Conservation (phyloP, 2,888 invertebrate species). For the Calephelis perditalis region DNA sequence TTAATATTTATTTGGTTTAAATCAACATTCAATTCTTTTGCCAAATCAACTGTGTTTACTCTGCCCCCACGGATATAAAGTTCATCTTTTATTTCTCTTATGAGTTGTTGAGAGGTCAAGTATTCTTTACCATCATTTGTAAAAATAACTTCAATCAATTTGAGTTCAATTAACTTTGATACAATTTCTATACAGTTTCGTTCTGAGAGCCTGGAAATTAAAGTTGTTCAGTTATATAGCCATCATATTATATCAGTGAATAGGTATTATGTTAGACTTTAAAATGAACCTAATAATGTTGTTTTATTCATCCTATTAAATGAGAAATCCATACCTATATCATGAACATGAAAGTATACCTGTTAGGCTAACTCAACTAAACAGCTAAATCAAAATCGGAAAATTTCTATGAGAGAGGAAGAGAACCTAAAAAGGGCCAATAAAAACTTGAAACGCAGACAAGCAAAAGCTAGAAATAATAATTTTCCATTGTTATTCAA, state of each 20-base stretch:
- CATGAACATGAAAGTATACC: too few relatives aligned
- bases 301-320: too few relatives aligned
- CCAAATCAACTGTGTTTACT: slow-evolving; percentile 92
- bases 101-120: slow-evolving; percentile 93
- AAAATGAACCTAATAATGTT: too few relatives aligned
- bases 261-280: too few relatives aligned
- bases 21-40: slow-evolving; percentile 93
- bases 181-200: slow-evolving; percentile 98
- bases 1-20: slow-evolving; percentile 83
- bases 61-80: slow-evolving; percentile 92
- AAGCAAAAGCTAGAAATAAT: too few relatives aligned
- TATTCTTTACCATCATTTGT: slow-evolving; percentile 99
- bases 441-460: too few relatives aligned
- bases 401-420: too few relatives aligned
- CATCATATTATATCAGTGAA: not conserved
- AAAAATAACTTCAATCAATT: slow-evolving; percentile 93
- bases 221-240: not conserved
- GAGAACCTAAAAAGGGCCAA: too few relatives aligned
- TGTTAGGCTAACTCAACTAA: too few relatives aligned
- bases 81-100: slow-evolving; percentile 94
- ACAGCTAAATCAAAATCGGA: too few relatives aligned
- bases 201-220: slow-evolving; percentile 90
- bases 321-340: too few relatives aligned
- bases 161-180: slow-evolving; percentile 88
- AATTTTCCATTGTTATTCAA: too few relatives aligned